These are phyloP conservation scores for Hylia prasina DNA, from an alignment of 2,113 vertebrate genomes.

Conservation along the genomic window DNA sequence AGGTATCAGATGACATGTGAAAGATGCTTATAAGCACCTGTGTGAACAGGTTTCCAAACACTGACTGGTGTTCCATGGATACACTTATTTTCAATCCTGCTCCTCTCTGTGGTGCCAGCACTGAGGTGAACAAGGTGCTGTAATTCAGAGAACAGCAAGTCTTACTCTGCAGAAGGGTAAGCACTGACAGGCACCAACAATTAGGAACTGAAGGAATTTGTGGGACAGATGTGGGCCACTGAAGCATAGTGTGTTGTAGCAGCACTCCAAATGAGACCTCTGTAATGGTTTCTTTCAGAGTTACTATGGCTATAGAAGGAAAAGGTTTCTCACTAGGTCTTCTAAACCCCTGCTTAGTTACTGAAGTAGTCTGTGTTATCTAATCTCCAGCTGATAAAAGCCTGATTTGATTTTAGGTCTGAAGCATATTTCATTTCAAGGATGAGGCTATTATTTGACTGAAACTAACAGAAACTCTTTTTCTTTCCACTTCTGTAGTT, in stretches of 20 bases:
- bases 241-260: background rate
- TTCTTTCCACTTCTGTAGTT: background rate
- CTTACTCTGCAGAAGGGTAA: background rate
- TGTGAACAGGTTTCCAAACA: background rate
- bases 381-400: background rate
- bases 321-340: background rate
- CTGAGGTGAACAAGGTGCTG: background rate
- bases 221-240: background rate
- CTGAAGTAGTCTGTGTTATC: background rate
- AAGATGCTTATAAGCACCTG: background rate
- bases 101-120: background rate
- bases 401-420: background rate
- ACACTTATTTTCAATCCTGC: background rate
- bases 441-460: background rate
- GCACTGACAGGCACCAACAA: background rate
- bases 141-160: background rate
- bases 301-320: background rate
- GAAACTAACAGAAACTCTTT: background rate
- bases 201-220: background rate
- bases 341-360: background rate
- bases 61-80: background rate
- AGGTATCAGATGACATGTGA: background rate
- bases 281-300: background rate
- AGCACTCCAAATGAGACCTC: background rate
- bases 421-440: background rate